Evolutionary conservation across 2,797 vertebrate species (phyloP), one percentile per base, ranked within the genome.

Genomic region (Ctenochaetus hawaiiensis): DNA sequence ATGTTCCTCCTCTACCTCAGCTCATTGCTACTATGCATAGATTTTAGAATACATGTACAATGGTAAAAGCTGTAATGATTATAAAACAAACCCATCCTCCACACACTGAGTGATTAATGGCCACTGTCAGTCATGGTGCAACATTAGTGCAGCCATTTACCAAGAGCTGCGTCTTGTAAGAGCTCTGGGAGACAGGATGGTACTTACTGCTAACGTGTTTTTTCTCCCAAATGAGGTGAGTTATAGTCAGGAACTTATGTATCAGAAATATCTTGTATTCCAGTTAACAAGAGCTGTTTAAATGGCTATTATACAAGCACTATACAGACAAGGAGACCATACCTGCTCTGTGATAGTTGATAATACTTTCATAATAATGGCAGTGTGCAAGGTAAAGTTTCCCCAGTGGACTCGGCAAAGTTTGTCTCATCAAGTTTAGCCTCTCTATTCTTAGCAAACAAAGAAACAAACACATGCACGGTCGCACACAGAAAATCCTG

Each of bases 101-200:
- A 68, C 83, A 84, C 71, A 30, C 67, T 30, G 51, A 63, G 83
- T 94, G 93, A 92, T 93, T 93, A 92, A 93, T 92, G 80, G 84
- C 23, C 52, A 51, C 81, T 85, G 90, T 90, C 90, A 88, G 74
- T 87, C 78, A 81, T 53, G 76, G 78, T 2, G 81, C 82, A 87
- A 92, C 81, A 87, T 89, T 89, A 89, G 80, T 72, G 62, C 77
- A 80, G 74, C 82, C 83, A 82, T 88, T 92, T 89, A 86, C 82
- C 67, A n/a, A 58, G 83, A 63, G 73, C 84, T 65, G 73, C 12
- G 12, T 86, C 80, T 56, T 49, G 30, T 44, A 52, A 51, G 60
- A 83, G 77, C 87, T 83, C 73, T 77, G 43, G 30, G 59, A 85
- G 78, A 81, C 66, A 75, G 16, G 44, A 67, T 41, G 68, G 51